Conservation (phyloP, 2,113 vertebrate genomes). For the Cepphus grylle region DNA sequence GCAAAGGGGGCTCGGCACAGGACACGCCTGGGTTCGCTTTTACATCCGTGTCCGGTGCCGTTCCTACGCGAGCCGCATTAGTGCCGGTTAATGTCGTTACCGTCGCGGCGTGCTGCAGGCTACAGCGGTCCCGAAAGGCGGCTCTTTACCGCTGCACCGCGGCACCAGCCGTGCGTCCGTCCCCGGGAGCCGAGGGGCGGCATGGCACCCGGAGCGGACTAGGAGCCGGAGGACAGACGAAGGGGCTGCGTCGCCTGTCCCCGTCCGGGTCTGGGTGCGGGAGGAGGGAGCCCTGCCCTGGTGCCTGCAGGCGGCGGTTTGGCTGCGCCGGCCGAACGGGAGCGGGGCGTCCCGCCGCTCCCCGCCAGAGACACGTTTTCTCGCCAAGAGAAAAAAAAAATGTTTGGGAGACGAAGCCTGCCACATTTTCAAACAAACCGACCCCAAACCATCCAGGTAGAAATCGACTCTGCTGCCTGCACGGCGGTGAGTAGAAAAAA, state of each 20-base stretch:
- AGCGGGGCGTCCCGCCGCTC: neutral
- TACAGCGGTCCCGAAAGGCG: neutral
- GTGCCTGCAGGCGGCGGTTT: neutral
- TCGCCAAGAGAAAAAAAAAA: neutral
- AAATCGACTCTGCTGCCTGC: neutral
- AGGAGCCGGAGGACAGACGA: neutral
- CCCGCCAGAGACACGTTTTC: neutral
- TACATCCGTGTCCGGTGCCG: neutral
- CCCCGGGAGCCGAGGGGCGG: neutral
- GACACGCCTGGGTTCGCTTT: neutral
- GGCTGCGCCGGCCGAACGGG: neutral
- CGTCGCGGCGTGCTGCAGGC: neutral
- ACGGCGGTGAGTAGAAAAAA: neutral
- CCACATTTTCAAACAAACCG: neutral
- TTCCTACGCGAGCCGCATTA: neutral
- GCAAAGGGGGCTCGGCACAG: neutral
- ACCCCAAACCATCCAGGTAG: neutral
- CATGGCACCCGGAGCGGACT: neutral
- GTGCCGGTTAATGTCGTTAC: neutral
- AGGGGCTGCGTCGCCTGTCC: neutral
- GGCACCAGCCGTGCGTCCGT: neutral
- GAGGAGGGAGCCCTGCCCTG: neutral
- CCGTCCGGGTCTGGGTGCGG: neutral
- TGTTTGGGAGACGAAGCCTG: neutral
- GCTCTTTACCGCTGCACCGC: neutral